A percentile compares a stretch with the other conserved stretches of the same genome.
phyloP scores from a whole-genome alignment of 1,140 invertebrate species.

The Metaphire vulgaris region DNA sequence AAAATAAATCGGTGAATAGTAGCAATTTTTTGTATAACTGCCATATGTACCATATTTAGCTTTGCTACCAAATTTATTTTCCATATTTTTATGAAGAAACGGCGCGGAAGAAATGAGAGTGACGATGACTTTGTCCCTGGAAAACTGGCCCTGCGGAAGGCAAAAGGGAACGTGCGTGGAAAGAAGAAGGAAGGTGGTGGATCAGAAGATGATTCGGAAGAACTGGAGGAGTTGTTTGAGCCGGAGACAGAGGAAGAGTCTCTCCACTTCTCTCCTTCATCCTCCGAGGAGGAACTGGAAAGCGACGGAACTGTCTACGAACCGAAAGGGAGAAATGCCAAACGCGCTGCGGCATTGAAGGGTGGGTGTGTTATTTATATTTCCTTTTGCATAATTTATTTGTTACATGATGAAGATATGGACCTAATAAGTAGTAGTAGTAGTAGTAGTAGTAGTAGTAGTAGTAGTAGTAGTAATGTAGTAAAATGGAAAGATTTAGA shows the following conservation, averaged over 20 bases:
- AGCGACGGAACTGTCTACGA: conserved; percentile 36
- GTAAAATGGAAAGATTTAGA: too few relatives aligned
- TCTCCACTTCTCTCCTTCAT: background rate
- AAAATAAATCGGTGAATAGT: too few relatives aligned
- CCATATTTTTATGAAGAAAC: conserved; percentile 3
- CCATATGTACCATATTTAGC: too few relatives aligned
- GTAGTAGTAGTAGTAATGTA: conserved; percentile 31
- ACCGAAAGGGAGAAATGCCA: conserved; percentile 39
- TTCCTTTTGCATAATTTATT: background rate
- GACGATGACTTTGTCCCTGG: conserved; percentile 30
- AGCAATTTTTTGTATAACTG: too few relatives aligned
- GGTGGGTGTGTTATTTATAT: too few relatives aligned
- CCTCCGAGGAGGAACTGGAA: conserved; percentile 23
- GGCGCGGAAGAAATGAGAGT: background rate
- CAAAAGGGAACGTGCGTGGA: background rate
- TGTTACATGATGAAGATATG: background rate
- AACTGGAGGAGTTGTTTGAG: conserved; percentile 15
- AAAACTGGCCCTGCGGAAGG: background rate
- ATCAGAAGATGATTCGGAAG: conserved; percentile 23
- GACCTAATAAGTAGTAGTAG: too few relatives aligned
- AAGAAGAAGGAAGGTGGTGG: conserved; percentile 5
- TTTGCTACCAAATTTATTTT: too few relatives aligned
- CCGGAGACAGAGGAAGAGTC: background rate
- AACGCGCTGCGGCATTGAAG: conserved; percentile 36
- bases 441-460: conserved; percentile 13